Evolutionary conservation across 2,113 vertebrate genomes (phyloP).

Genomic region (Ornithorhynchus anatinus): DNA sequence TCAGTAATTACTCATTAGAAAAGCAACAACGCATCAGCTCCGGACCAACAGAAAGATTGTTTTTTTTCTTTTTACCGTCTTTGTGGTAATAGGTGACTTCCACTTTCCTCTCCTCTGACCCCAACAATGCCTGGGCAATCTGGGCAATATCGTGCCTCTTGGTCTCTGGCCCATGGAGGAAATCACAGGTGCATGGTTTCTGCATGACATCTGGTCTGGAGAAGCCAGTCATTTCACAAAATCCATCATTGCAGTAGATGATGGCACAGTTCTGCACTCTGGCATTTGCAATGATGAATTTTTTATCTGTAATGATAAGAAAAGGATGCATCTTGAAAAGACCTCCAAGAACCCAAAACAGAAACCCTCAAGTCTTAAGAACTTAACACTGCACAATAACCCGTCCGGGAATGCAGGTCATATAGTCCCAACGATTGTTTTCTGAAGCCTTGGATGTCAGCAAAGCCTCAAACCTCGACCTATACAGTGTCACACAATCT

Average conservation of each 20-base stretch:
- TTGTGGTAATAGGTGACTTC: conserved; percentile 97
- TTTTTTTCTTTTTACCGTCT: conserved; percentile 97
- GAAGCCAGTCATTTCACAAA: conserved; percentile 99
- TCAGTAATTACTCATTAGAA: conserved; percentile 1
- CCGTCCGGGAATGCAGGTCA: conserved; percentile 1
- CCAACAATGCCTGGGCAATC: conserved; percentile 89
- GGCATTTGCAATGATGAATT: conserved; percentile 99
- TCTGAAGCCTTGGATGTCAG: no score
- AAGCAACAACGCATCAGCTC: no score
- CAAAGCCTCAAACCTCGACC: no score
- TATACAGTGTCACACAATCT: neutral
- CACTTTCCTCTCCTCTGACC: conserved; percentile 96
- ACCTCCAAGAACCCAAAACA: conserved; percentile 44
- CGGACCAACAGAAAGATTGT: no score
- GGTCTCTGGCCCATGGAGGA: conserved; percentile 93
- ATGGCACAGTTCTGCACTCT: conserved; percentile 98
- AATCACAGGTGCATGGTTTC: conserved; percentile 96
- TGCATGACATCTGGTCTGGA: conserved; percentile 98
- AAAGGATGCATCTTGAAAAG: conserved; percentile 56
- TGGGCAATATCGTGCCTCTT: conserved; percentile 89
- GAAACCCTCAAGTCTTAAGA: conserved; percentile 10
- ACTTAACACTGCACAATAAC: conserved; percentile 27
- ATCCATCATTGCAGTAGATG: conserved; percentile 98
- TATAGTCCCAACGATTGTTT: conserved; percentile 19
- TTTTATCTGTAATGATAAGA: conserved; percentile 86